Evolutionary conservation across 2,113 vertebrate species (phyloP), one percentile per base, ranked within the genome.

Genomic region (Cebidichthys violaceus): DNA sequence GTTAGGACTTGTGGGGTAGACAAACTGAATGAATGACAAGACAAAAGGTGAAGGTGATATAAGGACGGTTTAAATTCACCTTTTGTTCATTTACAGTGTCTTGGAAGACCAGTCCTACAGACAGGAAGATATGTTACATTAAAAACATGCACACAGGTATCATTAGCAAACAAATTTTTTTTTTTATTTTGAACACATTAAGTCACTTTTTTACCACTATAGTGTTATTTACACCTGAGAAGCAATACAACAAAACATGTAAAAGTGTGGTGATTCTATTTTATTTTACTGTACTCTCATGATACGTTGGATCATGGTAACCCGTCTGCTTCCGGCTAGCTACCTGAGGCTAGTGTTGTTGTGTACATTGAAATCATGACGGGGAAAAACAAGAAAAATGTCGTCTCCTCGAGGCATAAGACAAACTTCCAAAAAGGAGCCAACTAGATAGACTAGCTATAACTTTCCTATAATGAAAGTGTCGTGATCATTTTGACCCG

Each of bases 91-190:
- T 65, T 43, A 41, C 18, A 67, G 35, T n/a, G 27, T 92, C 83
- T 39, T 87, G 86, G 92, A 77, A 81, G 17, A 85, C 86, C n/a
- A 94, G 90, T 60, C 94, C 95, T 96, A 79, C 50, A 86, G 70
- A 72, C 0, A 72, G 54, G 37, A 66, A 61, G 52, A 82, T 15
- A 65, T 57, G 4, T 4, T 8, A 43, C 0, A 10, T 70, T 45
- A 45, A 20, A 65, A 68, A 29, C 7, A 67, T 29, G 13, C 9
- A 47, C 24, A 47, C 27, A 18, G 17, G 24, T 29, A 43, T 15
- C 14, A 29, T 29, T 7, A 66, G 64, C 22, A 50, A 70, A 50
- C 6, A 11, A 17, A 22, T n/a, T n/a, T n/a, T n/a, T n/a, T 54
- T 43, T 22, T 65, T 24, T 11, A 24, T 65, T 39, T n/a, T 39